These are phyloP conservation scores for Phalacrocorax pelagicus DNA, from an alignment of 2,113 vertebrate genomes.

Conservation along the genomic window DNA sequence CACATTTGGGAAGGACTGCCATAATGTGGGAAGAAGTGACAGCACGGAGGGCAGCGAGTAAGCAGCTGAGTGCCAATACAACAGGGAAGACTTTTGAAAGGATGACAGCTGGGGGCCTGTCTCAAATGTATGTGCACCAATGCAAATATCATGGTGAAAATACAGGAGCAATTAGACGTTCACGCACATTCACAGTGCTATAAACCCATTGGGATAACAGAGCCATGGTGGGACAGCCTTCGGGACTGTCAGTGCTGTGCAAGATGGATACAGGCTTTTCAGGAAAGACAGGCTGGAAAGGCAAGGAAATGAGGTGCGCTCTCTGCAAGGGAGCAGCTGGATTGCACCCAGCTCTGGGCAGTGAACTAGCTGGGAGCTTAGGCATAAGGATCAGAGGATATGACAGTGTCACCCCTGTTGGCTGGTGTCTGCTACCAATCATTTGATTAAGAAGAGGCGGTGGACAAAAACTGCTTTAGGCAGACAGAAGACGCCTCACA, in stretches of 20 bases:
- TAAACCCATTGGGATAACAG: neutral
- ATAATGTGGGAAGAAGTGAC: neutral
- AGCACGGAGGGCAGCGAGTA: neutral
- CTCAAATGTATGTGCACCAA: neutral
- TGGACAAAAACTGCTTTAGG: neutral
- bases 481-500: neutral
- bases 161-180: neutral
- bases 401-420: neutral
- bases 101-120: neutral
- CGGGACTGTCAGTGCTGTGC: neutral
- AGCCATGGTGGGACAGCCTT: neutral
- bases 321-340: neutral
- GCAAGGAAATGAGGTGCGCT: neutral
- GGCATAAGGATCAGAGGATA: neutral
- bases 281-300: neutral
- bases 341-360: neutral
- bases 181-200: neutral
- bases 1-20: fast-evolving
- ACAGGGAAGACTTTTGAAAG: neutral
- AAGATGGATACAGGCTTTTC: neutral
- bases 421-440: neutral
- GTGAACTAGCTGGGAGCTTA: neutral
- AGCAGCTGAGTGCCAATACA: neutral
- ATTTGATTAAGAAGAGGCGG: neutral
- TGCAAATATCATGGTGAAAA: neutral